phyloP scores from a whole-genome alignment of 2,113 vertebrate genomes.

The Catagonus wagneri region DNA sequence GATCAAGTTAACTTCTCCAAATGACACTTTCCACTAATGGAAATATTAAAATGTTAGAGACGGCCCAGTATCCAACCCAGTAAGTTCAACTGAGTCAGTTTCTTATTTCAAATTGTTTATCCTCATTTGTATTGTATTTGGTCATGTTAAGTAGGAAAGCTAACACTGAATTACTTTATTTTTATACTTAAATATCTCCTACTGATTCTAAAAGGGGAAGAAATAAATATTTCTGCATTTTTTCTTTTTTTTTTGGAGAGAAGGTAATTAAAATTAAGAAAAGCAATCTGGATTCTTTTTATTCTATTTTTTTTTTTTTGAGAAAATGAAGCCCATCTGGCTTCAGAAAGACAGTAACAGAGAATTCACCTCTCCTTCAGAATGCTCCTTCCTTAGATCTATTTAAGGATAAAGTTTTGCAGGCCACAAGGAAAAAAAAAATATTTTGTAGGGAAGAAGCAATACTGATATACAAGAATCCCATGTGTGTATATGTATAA shows the following conservation, averaged over 20 bases:
- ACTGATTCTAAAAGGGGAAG: background rate
- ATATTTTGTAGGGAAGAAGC: background rate
- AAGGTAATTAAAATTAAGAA: constrained; percentile 39
- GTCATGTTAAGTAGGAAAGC: background rate
- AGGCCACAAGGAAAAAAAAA: background rate
- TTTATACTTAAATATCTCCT: constrained; percentile 4
- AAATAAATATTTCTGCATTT: background rate
- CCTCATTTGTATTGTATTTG: constrained; percentile 33
- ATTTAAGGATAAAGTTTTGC: background rate
- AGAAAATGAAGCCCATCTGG: constrained; percentile 21
- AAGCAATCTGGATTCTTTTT: background rate
- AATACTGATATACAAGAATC: background rate
- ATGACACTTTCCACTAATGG: background rate
- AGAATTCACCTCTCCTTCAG: background rate
- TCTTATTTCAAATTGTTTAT: constrained; percentile 27
- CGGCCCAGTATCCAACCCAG: background rate
- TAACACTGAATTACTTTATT: background rate
- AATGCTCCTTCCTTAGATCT: background rate
- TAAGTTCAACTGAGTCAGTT: background rate
- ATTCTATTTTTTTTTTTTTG: background rate
- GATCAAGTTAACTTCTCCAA: constrained; percentile 24
- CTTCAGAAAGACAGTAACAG: constrained; percentile 26
- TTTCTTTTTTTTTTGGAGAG: background rate
- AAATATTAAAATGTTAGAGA: constrained; percentile 33
- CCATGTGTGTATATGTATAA: too few relatives aligned